Evolutionary conservation across 2,888 invertebrate species (phyloP), one percentile per base, ranked within the genome.

Genomic region (Acrobasis suavella): DNA sequence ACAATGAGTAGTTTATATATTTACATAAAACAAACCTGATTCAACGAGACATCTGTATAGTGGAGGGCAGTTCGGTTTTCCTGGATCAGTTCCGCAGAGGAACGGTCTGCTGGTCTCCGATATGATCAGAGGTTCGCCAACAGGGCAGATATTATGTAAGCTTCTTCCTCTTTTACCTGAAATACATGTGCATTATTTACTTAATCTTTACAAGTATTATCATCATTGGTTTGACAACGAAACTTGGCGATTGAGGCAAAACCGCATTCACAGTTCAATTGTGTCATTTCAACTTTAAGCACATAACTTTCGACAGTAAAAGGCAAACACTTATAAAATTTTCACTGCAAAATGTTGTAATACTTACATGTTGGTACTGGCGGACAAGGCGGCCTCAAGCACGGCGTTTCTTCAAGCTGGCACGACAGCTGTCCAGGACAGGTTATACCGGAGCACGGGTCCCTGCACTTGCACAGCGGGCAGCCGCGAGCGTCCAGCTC

Each of bases 1-100:
- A 32, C 5, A 22, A 22, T n/a, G n/a, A 32, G 32, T 32, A 32
- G 32, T 32, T 32, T 8, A 32, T 32, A 7, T 51, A n/a, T n/a
- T 5, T 17, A 14, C 1, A 51, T 1, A 61, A 17, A 56, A 64
- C 69, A 73, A 86, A 94, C 95, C 95, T 85, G 93, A 93, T 76
- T 97, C 96, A 9, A 97, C 96, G 64, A 96, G 91, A 79, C 97
- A 97, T 75, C 94, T 94, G 83, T 97, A 97, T 66, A 96, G 91
- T 0, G 96, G 96, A 0, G 97, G 97, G 76, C 97, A 97, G 69
- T 94, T 94, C 0, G 97, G 97, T 86, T 97, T 96, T 42, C 96
- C 96, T 7, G 96, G 94, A 50, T 95, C 95, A 22, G 94, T 94
- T 14, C 97, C 97, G 79, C 97, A 97, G 38, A 97, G 89, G 85